Evolutionary conservation across 2,888 invertebrate species (phyloP), one percentile per base, ranked within the genome.

Genomic region (Zygothrica quintamaculata): DNA sequence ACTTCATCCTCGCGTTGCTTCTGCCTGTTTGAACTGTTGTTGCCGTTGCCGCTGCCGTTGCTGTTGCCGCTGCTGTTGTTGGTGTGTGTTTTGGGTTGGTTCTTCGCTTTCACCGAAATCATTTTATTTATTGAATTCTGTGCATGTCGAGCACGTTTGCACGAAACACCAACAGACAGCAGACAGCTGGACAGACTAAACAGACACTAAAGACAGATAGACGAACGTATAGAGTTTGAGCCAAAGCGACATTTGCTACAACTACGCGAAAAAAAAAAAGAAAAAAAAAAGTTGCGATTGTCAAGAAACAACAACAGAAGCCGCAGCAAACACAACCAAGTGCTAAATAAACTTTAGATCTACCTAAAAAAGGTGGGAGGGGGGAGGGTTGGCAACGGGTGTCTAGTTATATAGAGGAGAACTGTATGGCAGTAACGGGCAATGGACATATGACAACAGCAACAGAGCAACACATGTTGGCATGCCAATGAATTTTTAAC

Each of bases 41-140:
- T 29, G 7, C 1, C 7, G n/a, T 29, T 9, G 29, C 9, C 29
- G 7, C 8, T 26, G 26, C 5, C 26, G 4, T 26, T 26, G 26
- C 5, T 6, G 4, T 26, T 26, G 26, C n/a, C n/a, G n/a, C n/a
- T n/a, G n/a, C n/a, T n/a, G 26, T 6, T 26, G 4, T 26, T 4
- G 26, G 12, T 15, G 55, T 15, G 29, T 39, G 44, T 61, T 5
- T 67, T 36, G 34, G 33, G 52, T 26, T 40, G 39, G 74, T 73
- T 73, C 73, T 82, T 74, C 80, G 80, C 80, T 81, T 81, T 81
- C 80, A 81, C 80, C 80, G 76, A 84, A 81, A 69, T 76, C 76
- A 81, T 78, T 84, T 80, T 80, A 75, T 80, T 84, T 78, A 81
- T 78, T 76, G 82, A 84, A 81, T 82, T 81, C 82, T 84, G 65